Percentiles rank a stretch among this genome's conserved stretches.
Conservation (phyloP, 2,113 vertebrate species). For the Eurypyga helias region DNA sequence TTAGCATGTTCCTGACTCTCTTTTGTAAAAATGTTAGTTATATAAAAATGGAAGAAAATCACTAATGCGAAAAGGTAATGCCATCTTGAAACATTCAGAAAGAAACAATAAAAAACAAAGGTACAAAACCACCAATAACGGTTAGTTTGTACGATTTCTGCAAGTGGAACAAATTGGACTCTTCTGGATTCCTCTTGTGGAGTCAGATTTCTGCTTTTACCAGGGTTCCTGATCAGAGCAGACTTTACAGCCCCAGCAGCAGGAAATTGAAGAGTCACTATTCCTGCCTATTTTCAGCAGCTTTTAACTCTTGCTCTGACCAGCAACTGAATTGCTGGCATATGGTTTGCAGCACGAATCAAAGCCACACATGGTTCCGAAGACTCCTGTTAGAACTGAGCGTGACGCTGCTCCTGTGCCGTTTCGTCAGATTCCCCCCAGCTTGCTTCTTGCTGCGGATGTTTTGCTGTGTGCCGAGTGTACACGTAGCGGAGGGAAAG, state of each 20-base stretch:
- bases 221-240: neutral
- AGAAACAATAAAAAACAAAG: neutral
- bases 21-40: neutral
- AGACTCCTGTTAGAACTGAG: neutral
- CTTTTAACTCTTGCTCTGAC: neutral
- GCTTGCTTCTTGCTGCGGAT: neutral
- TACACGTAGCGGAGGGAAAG: neutral
- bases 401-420: accelerated
- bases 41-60: neutral
- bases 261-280: neutral
- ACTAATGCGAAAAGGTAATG: neutral
- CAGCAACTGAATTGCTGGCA: neutral
- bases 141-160: neutral
- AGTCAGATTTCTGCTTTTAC: neutral
- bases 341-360: neutral
- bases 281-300: slow-evolving; percentile 26
- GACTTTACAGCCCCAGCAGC: neutral
- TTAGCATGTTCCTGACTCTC: neutral
- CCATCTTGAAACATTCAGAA: neutral
- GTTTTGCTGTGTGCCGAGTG: neutral
- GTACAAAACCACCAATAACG: neutral
- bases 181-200: neutral
- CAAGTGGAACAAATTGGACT: neutral
- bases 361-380: neutral
- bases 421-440: neutral